Evolutionary conservation across 2,797 vertebrate genomes (phyloP), one percentile per base, ranked within the genome.

Genomic region (Typhlichthys eigenmanni): DNA sequence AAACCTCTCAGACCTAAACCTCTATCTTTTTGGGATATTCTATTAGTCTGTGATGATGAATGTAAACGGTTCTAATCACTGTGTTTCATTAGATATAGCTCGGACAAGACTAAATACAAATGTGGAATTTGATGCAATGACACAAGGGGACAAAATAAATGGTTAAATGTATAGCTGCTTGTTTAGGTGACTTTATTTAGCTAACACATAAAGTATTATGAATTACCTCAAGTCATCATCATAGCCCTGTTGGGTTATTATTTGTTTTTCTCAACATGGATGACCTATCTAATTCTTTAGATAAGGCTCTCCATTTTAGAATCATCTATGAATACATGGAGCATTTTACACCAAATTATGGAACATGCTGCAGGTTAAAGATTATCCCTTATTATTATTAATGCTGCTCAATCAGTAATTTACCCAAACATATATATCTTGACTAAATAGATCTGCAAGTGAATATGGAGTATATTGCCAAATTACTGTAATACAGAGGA

Each of bases 261-360:
- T 81, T 71, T 24, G 71, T 68, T 71, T 84, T 80, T 71, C 56
- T 79, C 54, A n/a, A 5, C 50, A 67, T 51, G 85, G 81, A 90
- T 90, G 87, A 88, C 66, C 66, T 78, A 62, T 86, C 59, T 71
- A 87, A 87, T 89, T 83, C 80, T 82, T 80, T 84, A 80, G 82
- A 61, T 68, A 78, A 76, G n/a, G 51, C 19, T 38, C 34, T 58
- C 58, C 47, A 43, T 68, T 85, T 76, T 71, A 47, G 52, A 46
- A 13, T 48, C 7, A 38, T 38, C 34, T 38, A 29, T 29, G 24
- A 29, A 29, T 19, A 19, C 19, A 19, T 29, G 3, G 4, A 29
- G 24, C 4, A 29, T 29, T 29, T 29, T 29, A 29, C 3, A 29
- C 24, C 24, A 29, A 29, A 29, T 29, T 4, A 29, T 4, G 24